Evolutionary conservation across 2,888 invertebrate species (phyloP).

Genomic region (Eupelmus urozonus): DNA sequence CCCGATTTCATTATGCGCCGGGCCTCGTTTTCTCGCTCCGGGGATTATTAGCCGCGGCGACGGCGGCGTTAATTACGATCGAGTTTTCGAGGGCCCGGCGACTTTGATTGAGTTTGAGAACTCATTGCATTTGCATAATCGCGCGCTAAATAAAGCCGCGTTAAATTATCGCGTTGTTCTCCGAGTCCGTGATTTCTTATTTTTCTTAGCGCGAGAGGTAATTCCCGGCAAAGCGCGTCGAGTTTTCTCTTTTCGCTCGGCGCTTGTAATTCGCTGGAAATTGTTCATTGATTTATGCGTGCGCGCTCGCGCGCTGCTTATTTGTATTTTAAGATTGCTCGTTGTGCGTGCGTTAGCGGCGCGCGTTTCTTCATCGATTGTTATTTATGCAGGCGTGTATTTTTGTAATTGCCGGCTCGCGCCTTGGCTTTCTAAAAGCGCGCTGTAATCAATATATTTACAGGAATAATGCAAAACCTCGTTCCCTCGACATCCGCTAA

Average conservation of each 20-base stretch:
- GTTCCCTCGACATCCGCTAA: too few species aligned
- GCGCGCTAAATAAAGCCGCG: slow-evolving; percentile 41
- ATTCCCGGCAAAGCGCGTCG: neutral
- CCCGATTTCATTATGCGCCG: slow-evolving; percentile 24
- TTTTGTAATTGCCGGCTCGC: too few species aligned
- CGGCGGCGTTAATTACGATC: slow-evolving; percentile 40
- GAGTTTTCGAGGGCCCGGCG: slow-evolving; percentile 14
- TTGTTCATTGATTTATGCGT: slow-evolving; percentile 64
- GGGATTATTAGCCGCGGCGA: slow-evolving; percentile 5
- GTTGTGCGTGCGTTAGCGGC: too few species aligned
- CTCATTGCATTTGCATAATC: slow-evolving; percentile 56
- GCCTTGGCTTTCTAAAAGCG: too few species aligned
- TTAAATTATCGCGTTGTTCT: slow-evolving; percentile 40
- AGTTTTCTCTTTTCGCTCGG: neutral
- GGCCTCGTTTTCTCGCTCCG: neutral
- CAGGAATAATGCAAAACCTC: too few species aligned
- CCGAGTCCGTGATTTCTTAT: neutral
- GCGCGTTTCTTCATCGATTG: too few species aligned
- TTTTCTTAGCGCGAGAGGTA: neutral
- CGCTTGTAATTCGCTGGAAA: too few species aligned
- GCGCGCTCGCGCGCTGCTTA: too few species aligned
- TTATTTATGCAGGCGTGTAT: too few species aligned
- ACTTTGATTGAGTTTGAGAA: slow-evolving; percentile 59
- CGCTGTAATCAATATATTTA: too few species aligned
- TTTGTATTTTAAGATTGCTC: too few species aligned